These are phyloP conservation scores for Lithobius niger DNA, from an alignment of 1,140 invertebrate genomes.

Conservation along the genomic window DNA sequence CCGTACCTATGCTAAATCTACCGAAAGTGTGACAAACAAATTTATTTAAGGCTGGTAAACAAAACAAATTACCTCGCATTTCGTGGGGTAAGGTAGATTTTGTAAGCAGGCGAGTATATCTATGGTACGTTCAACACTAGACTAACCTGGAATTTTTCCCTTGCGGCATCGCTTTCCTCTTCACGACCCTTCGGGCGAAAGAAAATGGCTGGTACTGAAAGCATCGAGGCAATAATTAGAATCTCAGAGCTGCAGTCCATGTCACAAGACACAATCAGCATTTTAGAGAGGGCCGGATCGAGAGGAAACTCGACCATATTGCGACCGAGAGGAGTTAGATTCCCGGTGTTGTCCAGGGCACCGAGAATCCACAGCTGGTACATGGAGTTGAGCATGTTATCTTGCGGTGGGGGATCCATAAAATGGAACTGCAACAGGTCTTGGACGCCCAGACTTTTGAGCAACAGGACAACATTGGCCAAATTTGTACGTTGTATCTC, in stretches of 20 bases:
- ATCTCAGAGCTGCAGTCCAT: slow-evolving; percentile 81
- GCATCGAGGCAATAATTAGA: slow-evolving; percentile 89
- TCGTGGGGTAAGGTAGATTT: too few relatives aligned
- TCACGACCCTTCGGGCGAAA: slow-evolving; percentile 96
- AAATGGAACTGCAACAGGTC: slow-evolving; percentile 96
- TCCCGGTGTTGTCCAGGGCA: slow-evolving; percentile 90
- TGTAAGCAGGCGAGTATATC: too few relatives aligned
- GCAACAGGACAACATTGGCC: slow-evolving; percentile 90
- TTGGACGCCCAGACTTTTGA: slow-evolving; percentile 92
- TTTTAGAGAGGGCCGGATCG: slow-evolving; percentile 96
- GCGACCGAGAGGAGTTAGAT: slow-evolving; percentile 73
- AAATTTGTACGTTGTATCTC: slow-evolving; percentile 98
- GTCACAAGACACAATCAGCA: slow-evolving; percentile 85
- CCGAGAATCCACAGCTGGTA: slow-evolving; percentile 99
- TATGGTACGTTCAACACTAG: too few relatives aligned
- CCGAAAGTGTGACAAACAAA: too few relatives aligned
- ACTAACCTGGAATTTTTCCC: slow-evolving; percentile 97
- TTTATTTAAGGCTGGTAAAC: too few relatives aligned
- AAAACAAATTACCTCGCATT: too few relatives aligned
- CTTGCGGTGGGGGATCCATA: slow-evolving; percentile 98
- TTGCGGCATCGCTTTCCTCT: slow-evolving; percentile 89
- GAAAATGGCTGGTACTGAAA: slow-evolving; percentile 97
- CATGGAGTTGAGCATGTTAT: slow-evolving; percentile 97
- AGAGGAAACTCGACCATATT: slow-evolving; percentile 99
- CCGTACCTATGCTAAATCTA: too few relatives aligned